Evolutionary conservation across 2,888 invertebrate species (phyloP).

Genomic region (Metalampra italica): DNA sequence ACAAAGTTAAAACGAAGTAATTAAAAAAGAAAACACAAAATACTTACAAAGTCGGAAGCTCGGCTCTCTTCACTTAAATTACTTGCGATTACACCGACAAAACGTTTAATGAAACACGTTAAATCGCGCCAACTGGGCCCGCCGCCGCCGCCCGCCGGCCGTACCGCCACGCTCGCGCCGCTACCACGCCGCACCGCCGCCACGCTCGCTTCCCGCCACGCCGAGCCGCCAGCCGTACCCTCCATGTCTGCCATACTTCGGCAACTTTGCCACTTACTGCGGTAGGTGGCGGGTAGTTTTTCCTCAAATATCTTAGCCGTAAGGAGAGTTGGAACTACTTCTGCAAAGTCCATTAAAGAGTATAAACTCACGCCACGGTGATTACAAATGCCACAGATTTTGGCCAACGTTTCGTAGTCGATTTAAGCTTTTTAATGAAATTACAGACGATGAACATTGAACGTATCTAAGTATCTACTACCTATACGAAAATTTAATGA

Average conservation of each 20-base stretch:
- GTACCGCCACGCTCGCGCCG: conserved; percentile 7
- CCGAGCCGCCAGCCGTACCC: conserved; percentile 8
- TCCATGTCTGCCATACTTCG: conserved; percentile 52
- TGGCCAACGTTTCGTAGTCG: conserved; percentile 61
- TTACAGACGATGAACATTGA: conserved; percentile 43
- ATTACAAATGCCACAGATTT: conserved; percentile 72
- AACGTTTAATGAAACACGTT: conserved; percentile 78
- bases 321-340: conserved; percentile 77
- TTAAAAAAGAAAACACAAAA: conserved; percentile 79
- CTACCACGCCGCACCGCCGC: conserved; percentile 10
- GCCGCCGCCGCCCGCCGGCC: conserved; percentile 32
- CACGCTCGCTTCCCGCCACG: conserved; percentile 8
- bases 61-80: conserved; percentile 77
- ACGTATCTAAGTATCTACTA: conserved; percentile 17
- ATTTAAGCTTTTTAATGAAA: conserved; percentile 71
- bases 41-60: conserved; percentile 78
- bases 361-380: conserved; percentile 69
- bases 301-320: conserved; percentile 76
- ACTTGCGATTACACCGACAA: conserved; percentile 78
- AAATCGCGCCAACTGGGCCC: conserved; percentile 72
- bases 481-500: background rate
- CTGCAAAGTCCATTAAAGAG: conserved; percentile 74
- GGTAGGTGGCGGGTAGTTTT: conserved; percentile 71
- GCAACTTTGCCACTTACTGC: conserved; percentile 70
- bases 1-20: conserved; percentile 79